Conservation (phyloP, 2,888 invertebrate genomes). For the Lycia hirtaria region DNA sequence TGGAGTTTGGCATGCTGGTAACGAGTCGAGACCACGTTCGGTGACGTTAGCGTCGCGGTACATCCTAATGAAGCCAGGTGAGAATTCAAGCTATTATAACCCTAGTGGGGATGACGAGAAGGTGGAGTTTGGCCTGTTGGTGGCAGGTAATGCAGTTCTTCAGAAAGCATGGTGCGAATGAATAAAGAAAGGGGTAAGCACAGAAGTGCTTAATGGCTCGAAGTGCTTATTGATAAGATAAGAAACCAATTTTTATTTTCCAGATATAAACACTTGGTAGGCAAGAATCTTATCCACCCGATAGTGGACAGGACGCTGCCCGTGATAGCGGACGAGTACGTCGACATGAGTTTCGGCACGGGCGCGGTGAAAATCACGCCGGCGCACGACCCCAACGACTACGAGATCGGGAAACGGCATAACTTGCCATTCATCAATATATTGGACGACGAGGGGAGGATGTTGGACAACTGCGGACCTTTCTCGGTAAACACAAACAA, state of each 20-base stretch:
- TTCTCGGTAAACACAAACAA: slow-evolving; percentile 88
- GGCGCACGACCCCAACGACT: slow-evolving; percentile 98
- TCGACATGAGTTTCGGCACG: slow-evolving; percentile 98
- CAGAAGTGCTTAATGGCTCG: too few relatives aligned
- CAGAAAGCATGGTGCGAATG: too few relatives aligned
- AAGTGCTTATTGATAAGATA: too few relatives aligned
- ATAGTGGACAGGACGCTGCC: slow-evolving; percentile 93
- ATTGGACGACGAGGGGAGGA: slow-evolving; percentile 95
- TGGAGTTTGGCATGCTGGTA: slow-evolving; percentile 98
- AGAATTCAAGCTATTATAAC: not conserved
- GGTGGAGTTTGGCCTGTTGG: slow-evolving; percentile 98
- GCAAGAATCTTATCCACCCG: slow-evolving; percentile 94
- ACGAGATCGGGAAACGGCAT: slow-evolving; percentile 96
- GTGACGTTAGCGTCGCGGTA: slow-evolving; percentile 98
- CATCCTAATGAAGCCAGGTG: slow-evolving; percentile 94
- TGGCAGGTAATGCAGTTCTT: too few relatives aligned
- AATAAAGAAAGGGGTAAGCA: too few relatives aligned
- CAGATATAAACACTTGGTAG: slow-evolving; percentile 91
- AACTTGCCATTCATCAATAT: slow-evolving; percentile 94
- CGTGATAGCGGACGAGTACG: slow-evolving; percentile 96
- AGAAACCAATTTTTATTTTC: too few relatives aligned
- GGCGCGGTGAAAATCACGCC: slow-evolving; percentile 99
- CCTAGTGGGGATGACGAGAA: slow-evolving; percentile 44
- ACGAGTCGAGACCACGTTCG: too few relatives aligned
- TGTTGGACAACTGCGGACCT: slow-evolving; percentile 91